Evolutionary conservation across 2,888 invertebrate species (phyloP).

Genomic region (Graphium colonna): DNA sequence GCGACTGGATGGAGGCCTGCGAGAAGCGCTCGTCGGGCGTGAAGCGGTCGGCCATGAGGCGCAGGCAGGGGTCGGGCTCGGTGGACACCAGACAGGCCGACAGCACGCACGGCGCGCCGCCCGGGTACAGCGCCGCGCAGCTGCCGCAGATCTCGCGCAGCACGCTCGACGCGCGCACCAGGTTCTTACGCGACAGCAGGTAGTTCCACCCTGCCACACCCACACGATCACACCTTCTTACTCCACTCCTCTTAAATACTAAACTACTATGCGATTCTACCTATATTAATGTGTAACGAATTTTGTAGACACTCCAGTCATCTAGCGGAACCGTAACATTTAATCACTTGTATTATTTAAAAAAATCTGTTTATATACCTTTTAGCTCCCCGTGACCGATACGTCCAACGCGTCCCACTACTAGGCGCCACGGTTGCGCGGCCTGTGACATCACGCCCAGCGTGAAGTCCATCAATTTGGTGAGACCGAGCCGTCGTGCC

Average conservation of each 20-base stretch:
- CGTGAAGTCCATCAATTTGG: conserved; percentile 98
- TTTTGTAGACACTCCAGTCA: too few species aligned
- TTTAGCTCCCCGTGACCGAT: conserved; percentile 99
- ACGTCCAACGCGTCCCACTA: conserved; percentile 96
- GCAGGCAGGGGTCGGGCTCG: conserved; percentile 92
- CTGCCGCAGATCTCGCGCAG: conserved; percentile 95
- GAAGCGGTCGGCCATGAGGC: conserved; percentile 96
- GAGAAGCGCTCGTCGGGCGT: conserved; percentile 96
- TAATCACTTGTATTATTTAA: too few species aligned
- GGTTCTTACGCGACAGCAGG: conserved; percentile 93
- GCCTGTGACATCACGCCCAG: conserved; percentile 96
- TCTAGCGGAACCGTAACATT: too few species aligned
- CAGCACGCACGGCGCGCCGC: conserved; percentile 93
- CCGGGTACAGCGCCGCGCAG: conserved; percentile 90
- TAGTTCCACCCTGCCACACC: conserved; percentile 90
- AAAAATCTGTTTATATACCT: too few species aligned
- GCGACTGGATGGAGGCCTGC: conserved; percentile 92
- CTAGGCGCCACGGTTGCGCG: conserved; percentile 96
- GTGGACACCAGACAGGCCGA: conserved; percentile 98
- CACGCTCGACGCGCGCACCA: conserved; percentile 91
- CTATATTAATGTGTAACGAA: too few species aligned
- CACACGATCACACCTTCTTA: too few species aligned
- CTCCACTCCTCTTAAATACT: too few species aligned
- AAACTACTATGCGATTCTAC: too few species aligned
- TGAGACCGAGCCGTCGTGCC: conserved; percentile 92